A percentile compares a stretch with the other conserved stretches of the same genome.
Evolutionary conservation across 2,888 invertebrate genomes (phyloP).

Genomic region (Nymphalis polychloros): DNA sequence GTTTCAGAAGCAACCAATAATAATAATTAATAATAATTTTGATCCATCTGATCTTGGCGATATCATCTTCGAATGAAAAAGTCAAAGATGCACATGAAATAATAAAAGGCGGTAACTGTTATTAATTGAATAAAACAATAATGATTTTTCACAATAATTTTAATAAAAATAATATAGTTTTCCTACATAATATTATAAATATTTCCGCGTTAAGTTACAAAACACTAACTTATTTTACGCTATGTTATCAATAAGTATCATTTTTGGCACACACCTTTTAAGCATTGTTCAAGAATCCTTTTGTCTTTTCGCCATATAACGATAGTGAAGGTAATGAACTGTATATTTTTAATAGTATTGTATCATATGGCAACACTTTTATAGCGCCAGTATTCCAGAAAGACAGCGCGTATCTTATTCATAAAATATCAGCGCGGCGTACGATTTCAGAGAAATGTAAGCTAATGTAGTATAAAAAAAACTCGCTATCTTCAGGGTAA

Average conservation of each 20-base stretch:
- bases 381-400: too few relatives aligned
- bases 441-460: too few relatives aligned
- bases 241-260: constrained; percentile 28
- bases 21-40: too few relatives aligned
- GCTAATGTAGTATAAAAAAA: too few relatives aligned
- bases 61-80: too few relatives aligned
- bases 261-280: constrained; percentile 32
- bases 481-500: too few relatives aligned
- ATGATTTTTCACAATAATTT: constrained; percentile 53
- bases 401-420: too few relatives aligned
- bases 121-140: constrained; percentile 39
- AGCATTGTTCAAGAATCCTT: constrained; percentile 2
- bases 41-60: too few relatives aligned
- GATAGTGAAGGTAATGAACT: not conserved
- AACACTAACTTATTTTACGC: constrained; percentile 55
- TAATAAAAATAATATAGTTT: constrained; percentile 71
- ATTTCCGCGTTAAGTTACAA: constrained; percentile 63
- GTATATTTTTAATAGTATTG: not conserved
- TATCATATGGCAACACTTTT: too few relatives aligned
- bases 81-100: too few relatives aligned
- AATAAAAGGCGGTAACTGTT: not conserved
- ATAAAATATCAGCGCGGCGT: too few relatives aligned
- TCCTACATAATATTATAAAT: constrained; percentile 62
- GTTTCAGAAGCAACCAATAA: too few relatives aligned
- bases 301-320: not conserved